These are phyloP conservation scores for Salticus scenicus DNA, from an alignment of 2,888 invertebrate species.

Conservation along the genomic window DNA sequence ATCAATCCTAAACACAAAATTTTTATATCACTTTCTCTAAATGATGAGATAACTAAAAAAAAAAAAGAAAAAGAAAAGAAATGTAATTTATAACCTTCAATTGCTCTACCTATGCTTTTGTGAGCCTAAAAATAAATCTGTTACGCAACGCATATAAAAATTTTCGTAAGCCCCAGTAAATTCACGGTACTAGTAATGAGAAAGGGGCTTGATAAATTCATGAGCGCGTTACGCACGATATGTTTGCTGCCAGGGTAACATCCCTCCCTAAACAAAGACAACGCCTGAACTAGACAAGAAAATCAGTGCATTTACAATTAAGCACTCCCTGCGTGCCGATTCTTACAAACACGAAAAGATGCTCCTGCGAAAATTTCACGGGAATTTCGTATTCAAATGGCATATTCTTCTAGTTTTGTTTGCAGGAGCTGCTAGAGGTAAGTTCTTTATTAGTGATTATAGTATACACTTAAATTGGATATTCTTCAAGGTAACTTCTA, in stretches of 20 bases:
- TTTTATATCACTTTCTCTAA: too few species aligned
- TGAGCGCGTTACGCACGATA: conserved; percentile 58
- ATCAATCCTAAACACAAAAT: too few species aligned
- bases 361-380: background rate
- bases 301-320: conserved; percentile 11
- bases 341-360: background rate
- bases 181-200: background rate
- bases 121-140: background rate
- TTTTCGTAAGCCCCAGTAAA: background rate
- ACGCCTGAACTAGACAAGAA: conserved; percentile 29
- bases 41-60: too few species aligned
- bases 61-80: too few species aligned
- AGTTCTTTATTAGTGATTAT: background rate
- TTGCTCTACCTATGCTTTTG: background rate
- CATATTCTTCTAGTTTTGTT: background rate
- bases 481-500: too few species aligned
- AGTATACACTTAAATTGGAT: background rate
- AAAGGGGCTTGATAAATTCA: conserved; percentile 28
- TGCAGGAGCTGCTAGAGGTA: background rate
- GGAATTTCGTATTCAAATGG: background rate
- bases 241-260: conserved; percentile 63
- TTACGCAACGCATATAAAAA: background rate
- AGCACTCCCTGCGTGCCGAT: conserved; percentile 17
- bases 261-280: conserved; percentile 65
- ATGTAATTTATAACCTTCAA: background rate